Evolutionary conservation across 2,888 invertebrate species (phyloP).

Genomic region (Zeuzera pyrina): DNA sequence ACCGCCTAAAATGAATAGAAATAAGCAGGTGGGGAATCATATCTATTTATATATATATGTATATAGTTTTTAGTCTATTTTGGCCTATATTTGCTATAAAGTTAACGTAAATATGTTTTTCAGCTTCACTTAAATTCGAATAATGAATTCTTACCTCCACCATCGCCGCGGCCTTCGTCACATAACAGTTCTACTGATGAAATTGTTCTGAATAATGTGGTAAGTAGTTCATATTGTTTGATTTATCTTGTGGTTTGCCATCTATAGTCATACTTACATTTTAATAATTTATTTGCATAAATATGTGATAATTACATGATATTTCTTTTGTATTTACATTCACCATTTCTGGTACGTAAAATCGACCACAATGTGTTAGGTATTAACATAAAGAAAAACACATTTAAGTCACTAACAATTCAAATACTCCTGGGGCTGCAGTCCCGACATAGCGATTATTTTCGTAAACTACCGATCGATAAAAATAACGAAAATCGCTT

Average conservation of each 20-base stretch:
- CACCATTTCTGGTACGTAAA: not conserved
- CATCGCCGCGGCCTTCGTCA: conserved; percentile 60
- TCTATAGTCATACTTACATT: not conserved
- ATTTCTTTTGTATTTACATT: not conserved
- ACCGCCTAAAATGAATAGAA: conserved; percentile 70
- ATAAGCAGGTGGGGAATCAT: conserved; percentile 45
- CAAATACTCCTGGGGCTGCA: too few species aligned
- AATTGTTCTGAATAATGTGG: conserved; percentile 48
- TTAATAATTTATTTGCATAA: too few species aligned
- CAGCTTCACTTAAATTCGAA: conserved; percentile 52
- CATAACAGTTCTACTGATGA: conserved; percentile 57
- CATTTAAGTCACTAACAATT: too few species aligned
- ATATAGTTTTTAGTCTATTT: conserved; percentile 1
- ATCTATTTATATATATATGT: conserved; percentile 2
- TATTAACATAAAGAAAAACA: too few species aligned
- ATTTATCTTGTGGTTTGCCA: not conserved
- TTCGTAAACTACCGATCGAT: too few species aligned
- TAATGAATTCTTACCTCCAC: conserved; percentile 56
- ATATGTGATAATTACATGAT: too few species aligned
- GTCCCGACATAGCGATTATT: too few species aligned
- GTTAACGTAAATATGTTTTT: conserved; percentile 12
- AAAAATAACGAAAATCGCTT: too few species aligned
- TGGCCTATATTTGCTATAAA: too few species aligned
- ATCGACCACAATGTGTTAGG: not conserved
- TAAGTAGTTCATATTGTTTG: conserved; percentile 18